Percentiles rank a stretch among this genome's conserved stretches.
Evolutionary conservation across 2,113 vertebrate species (phyloP).

Genomic region (Phyllopteryx taeniolatus): DNA sequence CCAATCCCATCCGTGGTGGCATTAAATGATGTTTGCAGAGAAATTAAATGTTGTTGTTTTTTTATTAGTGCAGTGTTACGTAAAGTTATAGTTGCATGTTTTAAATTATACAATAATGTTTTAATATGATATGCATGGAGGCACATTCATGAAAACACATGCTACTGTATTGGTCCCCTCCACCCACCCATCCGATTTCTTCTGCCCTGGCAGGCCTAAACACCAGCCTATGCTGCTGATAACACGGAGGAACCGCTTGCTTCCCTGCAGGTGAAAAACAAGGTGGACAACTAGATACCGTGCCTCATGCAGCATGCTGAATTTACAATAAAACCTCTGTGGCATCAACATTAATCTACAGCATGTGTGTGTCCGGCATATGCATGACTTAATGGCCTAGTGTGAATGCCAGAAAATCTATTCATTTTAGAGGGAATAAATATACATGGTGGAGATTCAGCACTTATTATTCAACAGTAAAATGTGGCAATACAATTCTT

Average conservation of each 20-base stretch:
- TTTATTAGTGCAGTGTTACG: background rate
- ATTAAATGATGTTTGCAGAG: no score
- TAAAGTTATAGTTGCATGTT: background rate
- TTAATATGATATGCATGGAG: background rate
- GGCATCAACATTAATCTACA: constrained; percentile 52
- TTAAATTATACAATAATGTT: background rate
- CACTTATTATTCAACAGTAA: constrained; percentile 34
- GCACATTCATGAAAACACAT: background rate
- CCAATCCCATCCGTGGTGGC: no score
- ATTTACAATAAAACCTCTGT: constrained; percentile 44
- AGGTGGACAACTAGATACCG: constrained; percentile 33
- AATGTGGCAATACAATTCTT: constrained; percentile 32
- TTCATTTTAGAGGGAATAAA: constrained; percentile 32
- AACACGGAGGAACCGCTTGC: constrained; percentile 40
- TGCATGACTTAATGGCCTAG: constrained; percentile 41
- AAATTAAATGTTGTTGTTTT: no score
- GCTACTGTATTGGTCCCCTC: background rate
- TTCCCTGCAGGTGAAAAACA: constrained; percentile 51
- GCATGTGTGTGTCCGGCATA: constrained; percentile 21
- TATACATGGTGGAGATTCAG: constrained; percentile 20
- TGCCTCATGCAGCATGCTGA: constrained; percentile 14
- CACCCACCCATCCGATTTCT: constrained; percentile 8
- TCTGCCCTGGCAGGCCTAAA: constrained; percentile 28
- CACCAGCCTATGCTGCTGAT: constrained; percentile 44
- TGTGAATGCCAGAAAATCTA: constrained; percentile 26